A percentile compares a stretch with the other conserved stretches of the same genome.
Evolutionary conservation across 2,797 vertebrate genomes (phyloP).

Genomic region (Myotis findleyi): DNA sequence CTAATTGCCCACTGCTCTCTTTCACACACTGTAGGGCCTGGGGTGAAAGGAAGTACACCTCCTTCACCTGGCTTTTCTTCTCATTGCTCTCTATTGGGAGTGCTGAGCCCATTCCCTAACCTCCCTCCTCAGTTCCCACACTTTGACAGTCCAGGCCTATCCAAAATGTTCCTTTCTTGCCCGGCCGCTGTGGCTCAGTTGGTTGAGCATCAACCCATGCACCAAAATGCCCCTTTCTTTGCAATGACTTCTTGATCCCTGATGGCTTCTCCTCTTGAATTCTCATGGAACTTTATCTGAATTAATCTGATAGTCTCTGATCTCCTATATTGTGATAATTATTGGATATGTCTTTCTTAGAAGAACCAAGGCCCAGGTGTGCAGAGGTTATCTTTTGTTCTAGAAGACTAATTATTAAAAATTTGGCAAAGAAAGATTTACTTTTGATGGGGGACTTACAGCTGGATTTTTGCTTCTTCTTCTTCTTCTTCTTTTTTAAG

Average conservation of each 20-base stretch:
- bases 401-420: neutral
- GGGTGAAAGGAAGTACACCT: accelerated
- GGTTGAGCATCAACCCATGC: too few species aligned
- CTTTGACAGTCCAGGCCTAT: neutral
- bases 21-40: neutral
- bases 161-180: neutral
- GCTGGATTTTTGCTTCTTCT: neutral
- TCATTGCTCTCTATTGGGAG: neutral
- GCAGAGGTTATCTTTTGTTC: neutral
- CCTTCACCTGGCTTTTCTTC: neutral
- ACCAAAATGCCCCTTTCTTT: neutral
- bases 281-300: neutral
- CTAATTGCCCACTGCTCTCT: neutral
- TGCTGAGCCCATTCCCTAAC: neutral
- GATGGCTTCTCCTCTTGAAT: neutral
- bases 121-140: neutral
- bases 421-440: neutral
- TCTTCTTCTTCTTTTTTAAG: neutral
- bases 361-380: neutral
- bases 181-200: too few species aligned
- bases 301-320: neutral
- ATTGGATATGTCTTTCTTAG: neutral
- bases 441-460: neutral
- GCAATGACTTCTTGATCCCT: neutral
- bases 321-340: neutral